These are phyloP conservation scores for Semnornis frantzii DNA, from an alignment of 2,113 vertebrate species.

Conservation along the genomic window DNA sequence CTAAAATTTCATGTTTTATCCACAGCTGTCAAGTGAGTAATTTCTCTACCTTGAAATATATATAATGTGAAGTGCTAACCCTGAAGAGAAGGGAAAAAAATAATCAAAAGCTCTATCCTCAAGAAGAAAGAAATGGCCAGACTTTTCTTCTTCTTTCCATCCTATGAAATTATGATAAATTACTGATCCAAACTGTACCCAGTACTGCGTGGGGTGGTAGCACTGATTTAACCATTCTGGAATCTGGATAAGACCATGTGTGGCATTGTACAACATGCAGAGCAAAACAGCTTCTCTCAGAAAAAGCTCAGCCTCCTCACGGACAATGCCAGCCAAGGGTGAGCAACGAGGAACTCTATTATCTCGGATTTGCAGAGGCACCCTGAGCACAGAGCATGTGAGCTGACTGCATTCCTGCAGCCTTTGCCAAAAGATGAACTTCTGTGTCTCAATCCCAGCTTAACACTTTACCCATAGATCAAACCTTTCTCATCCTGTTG, in stretches of 20 bases:
- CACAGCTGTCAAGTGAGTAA: conserved; percentile 38
- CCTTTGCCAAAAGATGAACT: neutral
- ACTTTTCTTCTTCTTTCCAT: neutral
- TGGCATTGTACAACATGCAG: neutral
- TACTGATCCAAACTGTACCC: neutral
- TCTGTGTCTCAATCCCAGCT: neutral
- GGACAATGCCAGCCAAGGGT: neutral
- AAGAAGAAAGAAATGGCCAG: neutral
- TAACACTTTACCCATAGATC: neutral
- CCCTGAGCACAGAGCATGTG: neutral
- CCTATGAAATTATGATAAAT: neutral
- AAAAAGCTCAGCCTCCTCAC: neutral
- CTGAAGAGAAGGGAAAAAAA: conserved; percentile 1
- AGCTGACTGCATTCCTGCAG: neutral
- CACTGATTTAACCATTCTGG: neutral
- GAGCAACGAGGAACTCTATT: neutral
- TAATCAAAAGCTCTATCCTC: neutral
- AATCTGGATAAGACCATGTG: neutral
- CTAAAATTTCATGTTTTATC: conserved; percentile 44
- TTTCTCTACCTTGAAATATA: conserved; percentile 4
- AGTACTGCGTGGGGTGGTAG: neutral
- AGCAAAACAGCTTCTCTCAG: neutral
- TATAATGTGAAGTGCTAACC: neutral
- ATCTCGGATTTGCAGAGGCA: conserved; percentile 3
- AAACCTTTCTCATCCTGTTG: neutral